Evolutionary conservation across 2,888 invertebrate species (phyloP).

Genomic region (Endotricha flammealis): DNA sequence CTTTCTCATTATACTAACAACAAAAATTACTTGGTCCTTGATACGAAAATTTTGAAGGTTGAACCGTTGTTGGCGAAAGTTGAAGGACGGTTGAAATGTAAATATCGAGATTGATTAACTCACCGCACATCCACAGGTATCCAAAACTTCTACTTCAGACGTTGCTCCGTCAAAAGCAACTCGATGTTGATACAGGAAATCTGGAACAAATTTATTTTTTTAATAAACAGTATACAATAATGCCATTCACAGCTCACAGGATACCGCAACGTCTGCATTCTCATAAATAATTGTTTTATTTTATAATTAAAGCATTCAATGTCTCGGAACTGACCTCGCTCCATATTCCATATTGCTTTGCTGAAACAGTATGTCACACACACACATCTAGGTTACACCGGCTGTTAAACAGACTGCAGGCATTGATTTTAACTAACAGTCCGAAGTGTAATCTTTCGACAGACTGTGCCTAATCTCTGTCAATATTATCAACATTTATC

Average conservation of each 20-base stretch:
- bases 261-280: conserved; percentile 1
- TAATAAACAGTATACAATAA: too few species aligned
- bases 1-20: too few species aligned
- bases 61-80: too few species aligned
- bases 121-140: conserved; percentile 88
- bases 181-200: conserved; percentile 81
- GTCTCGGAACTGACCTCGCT: conserved; percentile 29
- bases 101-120: too few species aligned
- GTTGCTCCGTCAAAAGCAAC: conserved; percentile 86
- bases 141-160: conserved; percentile 87
- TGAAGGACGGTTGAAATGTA: too few species aligned
- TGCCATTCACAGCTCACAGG: background rate
- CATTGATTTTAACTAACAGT: too few species aligned
- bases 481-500: too few species aligned
- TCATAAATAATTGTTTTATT: conserved; percentile 5
- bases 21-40: too few species aligned
- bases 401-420: too few species aligned
- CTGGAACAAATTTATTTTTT: conserved; percentile 14
- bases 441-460: too few species aligned
- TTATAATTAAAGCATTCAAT: conserved; percentile 15
- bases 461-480: too few species aligned
- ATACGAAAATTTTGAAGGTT: too few species aligned
- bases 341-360: conserved; percentile 37
- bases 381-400: conserved; percentile 48
- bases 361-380: conserved; percentile 45